Evolutionary conservation across 1,140 invertebrate species (phyloP).

Genomic region (Bursaphelenchus mucronatus): DNA sequence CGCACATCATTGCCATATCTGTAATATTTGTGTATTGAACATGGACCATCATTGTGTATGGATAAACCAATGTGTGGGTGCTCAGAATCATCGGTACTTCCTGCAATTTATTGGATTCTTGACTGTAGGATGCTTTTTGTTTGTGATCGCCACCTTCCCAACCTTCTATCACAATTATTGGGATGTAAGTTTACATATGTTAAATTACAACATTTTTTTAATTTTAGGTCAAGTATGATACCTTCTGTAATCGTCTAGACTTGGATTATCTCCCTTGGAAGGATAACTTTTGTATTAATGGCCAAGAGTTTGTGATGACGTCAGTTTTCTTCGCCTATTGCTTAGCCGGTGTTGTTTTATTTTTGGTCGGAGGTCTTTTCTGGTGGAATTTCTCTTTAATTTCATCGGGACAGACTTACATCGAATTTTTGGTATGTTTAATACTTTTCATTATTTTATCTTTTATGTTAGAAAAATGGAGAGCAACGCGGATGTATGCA

Average conservation of each 20-base stretch:
- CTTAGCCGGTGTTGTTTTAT: slow-evolving; percentile 36
- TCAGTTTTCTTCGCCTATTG: slow-evolving; percentile 43
- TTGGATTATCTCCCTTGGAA: slow-evolving; percentile 33
- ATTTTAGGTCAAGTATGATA: background rate
- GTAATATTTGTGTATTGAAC: slow-evolving; percentile 76
- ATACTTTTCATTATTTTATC: slow-evolving; percentile 1
- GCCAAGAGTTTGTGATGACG: slow-evolving; percentile 31
- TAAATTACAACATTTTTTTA: slow-evolving; percentile 5
- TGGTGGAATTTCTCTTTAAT: slow-evolving; percentile 47
- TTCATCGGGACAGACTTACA: slow-evolving; percentile 39
- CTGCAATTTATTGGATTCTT: slow-evolving; percentile 54
- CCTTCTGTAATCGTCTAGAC: slow-evolving; percentile 13
- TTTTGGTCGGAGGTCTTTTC: slow-evolving; percentile 41
- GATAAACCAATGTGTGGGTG: slow-evolving; percentile 60
- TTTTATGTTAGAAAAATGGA: slow-evolving; percentile 11
- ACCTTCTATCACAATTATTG: slow-evolving; percentile 50
- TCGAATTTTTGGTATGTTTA: slow-evolving; percentile 38
- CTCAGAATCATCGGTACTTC: slow-evolving; percentile 57
- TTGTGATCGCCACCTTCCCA: slow-evolving; percentile 31
- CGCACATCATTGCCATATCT: slow-evolving; percentile 81
- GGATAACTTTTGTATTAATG: slow-evolving; percentile 29
- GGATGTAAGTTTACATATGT: slow-evolving; percentile 36
- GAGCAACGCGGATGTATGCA: slow-evolving; percentile 4
- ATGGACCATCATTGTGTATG: slow-evolving; percentile 61
- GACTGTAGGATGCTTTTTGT: slow-evolving; percentile 44